Conservation (phyloP, 2,888 invertebrate genomes). For the Scrobipalpa atriplicella region DNA sequence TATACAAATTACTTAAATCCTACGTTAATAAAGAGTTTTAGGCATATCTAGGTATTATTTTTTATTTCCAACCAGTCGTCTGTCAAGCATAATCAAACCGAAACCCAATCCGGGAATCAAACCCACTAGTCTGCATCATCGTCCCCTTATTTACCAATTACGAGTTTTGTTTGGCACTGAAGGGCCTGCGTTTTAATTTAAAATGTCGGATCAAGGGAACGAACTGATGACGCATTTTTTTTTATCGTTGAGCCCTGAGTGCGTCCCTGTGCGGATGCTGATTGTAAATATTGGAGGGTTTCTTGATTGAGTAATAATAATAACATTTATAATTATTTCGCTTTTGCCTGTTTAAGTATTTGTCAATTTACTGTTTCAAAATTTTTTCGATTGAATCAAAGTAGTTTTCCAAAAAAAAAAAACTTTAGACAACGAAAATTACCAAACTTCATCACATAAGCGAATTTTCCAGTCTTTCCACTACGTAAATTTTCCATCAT, state of each 20-base stretch:
- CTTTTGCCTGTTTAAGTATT: no score
- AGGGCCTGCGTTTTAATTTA: conserved; percentile 48
- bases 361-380: no score
- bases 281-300: conserved; percentile 6
- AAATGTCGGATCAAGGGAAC: conserved; percentile 42
- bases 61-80: conserved; percentile 21
- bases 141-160: conserved; percentile 70
- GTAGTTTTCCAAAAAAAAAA: no score
- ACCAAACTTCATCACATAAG: no score
- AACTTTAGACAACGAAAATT: no score
- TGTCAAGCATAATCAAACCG: conserved; percentile 41
- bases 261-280: background rate
- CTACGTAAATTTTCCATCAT: no score
- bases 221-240: conserved; percentile 30
- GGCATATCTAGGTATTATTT: no score
- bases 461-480: no score
- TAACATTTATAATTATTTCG: background rate
- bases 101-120: conserved; percentile 44
- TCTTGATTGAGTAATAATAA: background rate
- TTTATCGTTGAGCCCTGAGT: conserved; percentile 27
- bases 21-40: no score
- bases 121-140: conserved; percentile 36
- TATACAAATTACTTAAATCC: no score
- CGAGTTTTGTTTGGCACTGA: conserved; percentile 50
- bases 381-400: no score